Evolutionary conservation across 2,113 vertebrate species (phyloP).

Genomic region (Procapra przewalskii): DNA sequence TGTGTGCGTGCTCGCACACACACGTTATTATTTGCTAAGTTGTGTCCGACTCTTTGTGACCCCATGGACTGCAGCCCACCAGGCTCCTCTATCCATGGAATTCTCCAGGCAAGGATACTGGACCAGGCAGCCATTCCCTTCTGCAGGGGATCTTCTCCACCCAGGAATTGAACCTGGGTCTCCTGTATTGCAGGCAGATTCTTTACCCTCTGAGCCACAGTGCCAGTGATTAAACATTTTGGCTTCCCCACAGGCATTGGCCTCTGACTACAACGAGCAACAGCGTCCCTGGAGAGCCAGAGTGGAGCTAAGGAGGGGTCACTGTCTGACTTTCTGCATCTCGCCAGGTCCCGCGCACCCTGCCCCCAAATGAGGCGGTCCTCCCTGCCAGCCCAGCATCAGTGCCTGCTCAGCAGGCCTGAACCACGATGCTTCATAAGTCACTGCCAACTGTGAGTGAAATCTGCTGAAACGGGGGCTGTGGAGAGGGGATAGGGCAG

Average conservation of each 20-base stretch:
- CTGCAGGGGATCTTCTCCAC: not conserved
- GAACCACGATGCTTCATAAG: not conserved
- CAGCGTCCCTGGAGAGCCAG: not conserved
- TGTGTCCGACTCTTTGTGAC: not conserved
- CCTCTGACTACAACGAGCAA: not conserved
- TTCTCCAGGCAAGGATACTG: not conserved
- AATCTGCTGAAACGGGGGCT: not conserved
- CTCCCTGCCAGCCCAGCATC: not conserved
- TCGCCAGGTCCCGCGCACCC: not conserved
- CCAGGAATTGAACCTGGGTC: not conserved
- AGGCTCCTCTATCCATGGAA: not conserved
- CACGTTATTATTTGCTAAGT: not conserved
- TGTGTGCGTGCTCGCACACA: rapidly evolving
- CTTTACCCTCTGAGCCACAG: not conserved
- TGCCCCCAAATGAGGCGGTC: not conserved
- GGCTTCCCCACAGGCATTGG: rapidly evolving
- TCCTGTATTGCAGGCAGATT: not conserved
- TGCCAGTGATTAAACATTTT: not conserved
- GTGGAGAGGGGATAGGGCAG: not conserved
- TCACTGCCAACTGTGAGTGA: not conserved
- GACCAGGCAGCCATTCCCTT: not conserved
- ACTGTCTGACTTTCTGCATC: not conserved
- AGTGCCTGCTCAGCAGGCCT: not conserved
- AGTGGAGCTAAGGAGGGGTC: not conserved
- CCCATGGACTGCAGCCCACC: not conserved